Evolutionary conservation across 2,113 vertebrate species (phyloP), one percentile per base, ranked within the genome.

Genomic region (Macrotus californicus): DNA sequence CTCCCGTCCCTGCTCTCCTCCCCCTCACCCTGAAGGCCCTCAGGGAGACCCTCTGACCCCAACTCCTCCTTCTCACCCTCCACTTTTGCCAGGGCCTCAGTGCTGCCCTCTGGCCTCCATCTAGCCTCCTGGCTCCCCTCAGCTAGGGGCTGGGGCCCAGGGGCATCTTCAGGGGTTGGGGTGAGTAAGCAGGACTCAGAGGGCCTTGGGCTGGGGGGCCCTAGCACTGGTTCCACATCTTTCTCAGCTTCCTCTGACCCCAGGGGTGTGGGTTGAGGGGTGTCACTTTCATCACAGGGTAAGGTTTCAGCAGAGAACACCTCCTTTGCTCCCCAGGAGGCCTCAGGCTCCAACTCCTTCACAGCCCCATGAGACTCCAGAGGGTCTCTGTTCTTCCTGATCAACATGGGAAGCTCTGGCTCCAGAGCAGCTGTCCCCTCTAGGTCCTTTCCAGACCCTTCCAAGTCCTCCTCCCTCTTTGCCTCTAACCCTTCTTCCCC

Each of bases 1-100:
- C 80, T 79, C 22, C 92, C 97, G 26, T 93, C 87, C n/a, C 26
- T 95, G n/a, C 61, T 61, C 24, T 94, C 95, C 36, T 91, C 76
- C 4, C 2, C 50, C 2, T 29, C 64, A 21, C 75, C 97, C 34
- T 95, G 95, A 59, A 90, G 89, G 52, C 4, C 90, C 77, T 92
- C 90, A 0, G 96, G n/a, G 77, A 61, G n/a, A 4, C 48, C 95
- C 67, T n/a, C 85, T 36, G 77, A 67, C 29, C 48, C 81, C 54
- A 91, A 21, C 46, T 95, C 87, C 67, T 95, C 93, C 6, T 70
- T 54, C 43, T 89, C 64, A 7, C 36, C 48, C 8, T 64, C 92
- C 0, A 29, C 46, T 22, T 88, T 66, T 46, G 11, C 89, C 34
- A 66, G 46, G 39, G 18, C 83, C 69, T 87, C 87, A n/a, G 43